Evolutionary conservation across 2,113 vertebrate species (phyloP).

Genomic region (Vanacampus margaritifer): DNA sequence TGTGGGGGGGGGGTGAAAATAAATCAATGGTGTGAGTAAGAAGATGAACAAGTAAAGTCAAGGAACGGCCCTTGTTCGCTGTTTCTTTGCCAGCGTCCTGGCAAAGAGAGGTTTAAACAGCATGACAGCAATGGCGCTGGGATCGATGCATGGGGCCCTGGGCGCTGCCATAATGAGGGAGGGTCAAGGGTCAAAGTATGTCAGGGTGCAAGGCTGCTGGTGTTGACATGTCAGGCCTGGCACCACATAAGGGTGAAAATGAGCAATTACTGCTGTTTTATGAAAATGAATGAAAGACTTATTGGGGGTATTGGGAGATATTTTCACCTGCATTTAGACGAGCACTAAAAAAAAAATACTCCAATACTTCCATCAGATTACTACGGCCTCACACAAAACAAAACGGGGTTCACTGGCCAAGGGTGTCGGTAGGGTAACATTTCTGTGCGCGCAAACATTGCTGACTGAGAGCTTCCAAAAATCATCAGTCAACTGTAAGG

Average conservation of each 20-base stretch:
- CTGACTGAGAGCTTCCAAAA: background rate
- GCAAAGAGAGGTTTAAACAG: slow-evolving; percentile 40
- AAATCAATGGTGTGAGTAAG: slow-evolving; percentile 26
- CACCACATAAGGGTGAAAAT: slow-evolving; percentile 9
- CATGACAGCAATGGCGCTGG: slow-evolving; percentile 9
- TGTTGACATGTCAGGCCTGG: slow-evolving; percentile 24
- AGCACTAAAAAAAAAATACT: background rate
- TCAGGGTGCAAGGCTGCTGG: slow-evolving; percentile 32
- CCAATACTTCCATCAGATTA: background rate
- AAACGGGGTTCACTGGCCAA: background rate
- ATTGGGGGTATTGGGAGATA: background rate
- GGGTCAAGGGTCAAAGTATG: slow-evolving; percentile 45
- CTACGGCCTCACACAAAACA: background rate
- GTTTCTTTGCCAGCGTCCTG: background rate
- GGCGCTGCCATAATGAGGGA: slow-evolving; percentile 31
- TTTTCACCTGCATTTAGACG: background rate
- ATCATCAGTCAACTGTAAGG: background rate
- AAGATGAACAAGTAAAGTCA: slow-evolving; percentile 11
- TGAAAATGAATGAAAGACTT: slow-evolving; percentile 7
- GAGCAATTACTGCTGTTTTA: slow-evolving; percentile 11
- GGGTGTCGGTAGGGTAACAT: slow-evolving; percentile 21
- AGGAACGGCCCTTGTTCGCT: background rate
- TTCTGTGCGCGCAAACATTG: slow-evolving; percentile 11
- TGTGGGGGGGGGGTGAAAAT: too few species aligned
- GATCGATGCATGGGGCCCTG: slow-evolving; percentile 45